phyloP scores from a whole-genome alignment of 2,888 invertebrate species.

The Leptura quadrifasciata region DNA sequence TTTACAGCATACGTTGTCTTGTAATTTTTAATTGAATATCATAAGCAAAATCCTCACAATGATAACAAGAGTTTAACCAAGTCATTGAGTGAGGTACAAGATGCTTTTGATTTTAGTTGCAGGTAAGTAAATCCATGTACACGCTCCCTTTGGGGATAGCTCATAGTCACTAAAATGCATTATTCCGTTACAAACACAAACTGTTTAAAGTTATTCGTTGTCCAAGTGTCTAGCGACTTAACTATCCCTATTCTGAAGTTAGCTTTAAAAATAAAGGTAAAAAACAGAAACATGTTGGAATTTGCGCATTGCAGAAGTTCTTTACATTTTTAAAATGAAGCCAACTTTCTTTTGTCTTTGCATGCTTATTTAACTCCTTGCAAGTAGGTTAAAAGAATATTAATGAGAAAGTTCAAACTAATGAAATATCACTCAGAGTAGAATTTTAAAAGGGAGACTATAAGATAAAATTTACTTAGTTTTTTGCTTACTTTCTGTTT shows the following conservation, averaged over 20 bases:
- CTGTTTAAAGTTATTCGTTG: background rate
- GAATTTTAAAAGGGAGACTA: conserved; percentile 32
- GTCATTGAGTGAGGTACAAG: too few species aligned
- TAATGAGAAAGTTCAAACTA: conserved; percentile 46
- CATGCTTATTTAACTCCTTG: conserved; percentile 32
- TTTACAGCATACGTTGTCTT: too few species aligned
- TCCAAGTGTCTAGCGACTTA: background rate
- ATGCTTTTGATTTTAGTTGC: too few species aligned
- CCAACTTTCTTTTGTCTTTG: conserved; percentile 34
- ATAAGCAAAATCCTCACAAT: too few species aligned
- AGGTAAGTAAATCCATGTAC: too few species aligned
- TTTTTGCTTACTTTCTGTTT: too few species aligned
- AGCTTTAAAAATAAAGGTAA: conserved; percentile 15
- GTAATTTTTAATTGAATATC: too few species aligned
- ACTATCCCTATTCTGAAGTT: background rate
- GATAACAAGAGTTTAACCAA: too few species aligned
- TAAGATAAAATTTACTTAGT: background rate
- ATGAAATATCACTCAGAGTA: conserved; percentile 18
- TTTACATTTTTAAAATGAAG: conserved; percentile 40
- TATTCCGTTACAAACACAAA: background rate
- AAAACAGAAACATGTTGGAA: conserved; percentile 27
- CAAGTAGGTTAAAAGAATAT: conserved; percentile 41
- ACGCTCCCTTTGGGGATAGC: background rate
- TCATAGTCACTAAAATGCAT: background rate
- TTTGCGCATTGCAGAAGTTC: conserved; percentile 34